phyloP scores from a whole-genome alignment of 2,797 vertebrate species.

The Petrocephalus schoutedeni region DNA sequence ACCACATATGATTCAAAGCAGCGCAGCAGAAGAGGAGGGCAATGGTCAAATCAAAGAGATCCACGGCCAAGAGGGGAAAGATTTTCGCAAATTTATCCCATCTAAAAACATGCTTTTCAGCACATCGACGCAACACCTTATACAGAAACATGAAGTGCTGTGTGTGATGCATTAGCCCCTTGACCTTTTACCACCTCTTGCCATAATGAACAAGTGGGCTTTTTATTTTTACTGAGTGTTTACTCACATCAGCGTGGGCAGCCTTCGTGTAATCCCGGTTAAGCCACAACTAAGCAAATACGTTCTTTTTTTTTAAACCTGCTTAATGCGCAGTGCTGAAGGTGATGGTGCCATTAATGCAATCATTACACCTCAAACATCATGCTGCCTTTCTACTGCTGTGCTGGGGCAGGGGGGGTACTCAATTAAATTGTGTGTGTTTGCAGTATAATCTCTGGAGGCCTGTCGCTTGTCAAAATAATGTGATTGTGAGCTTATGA shows the following conservation, averaged over 20 bases:
- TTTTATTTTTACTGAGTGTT: neutral
- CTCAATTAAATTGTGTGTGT: neutral
- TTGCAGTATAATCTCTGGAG: neutral
- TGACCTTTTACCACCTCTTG: neutral
- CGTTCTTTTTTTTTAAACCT: neutral
- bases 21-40: neutral
- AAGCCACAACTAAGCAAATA: neutral
- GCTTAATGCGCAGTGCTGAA: neutral
- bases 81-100: neutral
- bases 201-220: neutral
- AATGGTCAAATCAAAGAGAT: neutral
- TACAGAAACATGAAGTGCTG: neutral
- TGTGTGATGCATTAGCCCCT: slow-evolving; percentile 2
- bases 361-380: neutral
- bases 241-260: neutral
- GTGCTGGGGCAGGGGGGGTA: neutral
- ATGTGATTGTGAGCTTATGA: neutral
- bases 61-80: neutral
- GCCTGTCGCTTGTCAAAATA: neutral
- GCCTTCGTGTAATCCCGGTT: neutral
- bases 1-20: neutral
- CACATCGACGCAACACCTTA: neutral
- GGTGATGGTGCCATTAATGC: neutral
- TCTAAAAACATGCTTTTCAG: neutral
- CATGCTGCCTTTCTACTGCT: neutral